Evolutionary conservation across 2,888 invertebrate genomes (phyloP), one percentile per base, ranked within the genome.

Genomic region (Achlya flavicornis): DNA sequence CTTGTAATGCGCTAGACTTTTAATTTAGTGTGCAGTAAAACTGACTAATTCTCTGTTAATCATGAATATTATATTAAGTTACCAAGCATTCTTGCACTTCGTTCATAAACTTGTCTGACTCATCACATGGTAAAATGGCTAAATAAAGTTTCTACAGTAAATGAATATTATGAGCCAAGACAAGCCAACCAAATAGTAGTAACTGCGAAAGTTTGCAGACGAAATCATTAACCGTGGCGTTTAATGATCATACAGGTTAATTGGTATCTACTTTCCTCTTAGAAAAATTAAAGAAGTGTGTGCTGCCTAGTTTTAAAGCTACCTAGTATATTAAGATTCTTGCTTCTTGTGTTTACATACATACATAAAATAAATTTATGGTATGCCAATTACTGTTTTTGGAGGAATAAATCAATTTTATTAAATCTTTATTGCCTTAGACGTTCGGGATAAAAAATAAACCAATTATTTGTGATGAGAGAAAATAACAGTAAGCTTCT

Each of bases 1-100:
- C 59, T 60, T 53, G 35, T 41, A 59, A 48, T 33, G 48, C n/a
- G 12, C 41, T 12, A 41, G 10, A 63, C 63, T 53, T 63, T 63
- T 48, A 7, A 1, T n/a, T 48, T 4, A 43, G 6, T 48, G 16
- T 48, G 48, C 48, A 8, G 4, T 48, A 48, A 43, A 48, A 48
- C 48, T 46, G 46, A n/a, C 48, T 48, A 6, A 7, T 48, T 53
- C 16, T 53, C 53, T 53, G 7, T 53, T 19, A 7, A 4, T 41
- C 46, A 6, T n/a, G 46, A 46, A n/a, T 46, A 46, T 46, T n/a
- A 46, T n/a, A 46, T 14, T 43, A 14, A 14, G n/a, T 41, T 41
- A 41, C 41, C 3, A 12, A 3, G 48, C 48, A n/a, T 48, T 5
- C 48, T 48, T 16, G 5, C n/a, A 48, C n/a, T 41, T 41, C 12